Conservation (phyloP, 2,888 invertebrate species). For the Spodoptera picta region DNA sequence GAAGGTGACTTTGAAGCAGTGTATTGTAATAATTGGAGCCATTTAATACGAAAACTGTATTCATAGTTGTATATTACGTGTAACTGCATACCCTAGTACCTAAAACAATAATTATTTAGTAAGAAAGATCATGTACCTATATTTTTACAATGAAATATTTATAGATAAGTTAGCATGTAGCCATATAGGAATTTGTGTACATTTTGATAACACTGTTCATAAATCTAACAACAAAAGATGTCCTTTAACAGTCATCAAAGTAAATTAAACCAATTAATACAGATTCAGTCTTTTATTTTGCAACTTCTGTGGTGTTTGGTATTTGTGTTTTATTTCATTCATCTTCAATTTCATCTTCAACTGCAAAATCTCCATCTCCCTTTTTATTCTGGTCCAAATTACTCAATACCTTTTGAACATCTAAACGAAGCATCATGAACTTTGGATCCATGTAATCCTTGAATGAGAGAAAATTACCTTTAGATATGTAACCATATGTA, state of each 20-base stretch:
- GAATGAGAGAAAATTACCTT: slow-evolving; percentile 43
- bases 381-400: slow-evolving; percentile 75
- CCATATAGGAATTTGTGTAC: slow-evolving; percentile 81
- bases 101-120: slow-evolving; percentile 62
- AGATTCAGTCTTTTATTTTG: slow-evolving; percentile 81
- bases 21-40: slow-evolving; percentile 61
- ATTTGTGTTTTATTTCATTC: slow-evolving; percentile 35
- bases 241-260: slow-evolving; percentile 78
- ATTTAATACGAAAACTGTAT: slow-evolving; percentile 59
- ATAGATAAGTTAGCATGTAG: slow-evolving; percentile 74
- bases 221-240: slow-evolving; percentile 72
- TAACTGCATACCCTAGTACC: slow-evolving; percentile 68
- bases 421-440: slow-evolving; percentile 84
- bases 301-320: slow-evolving; percentile 21
- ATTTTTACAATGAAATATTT: slow-evolving; percentile 85
- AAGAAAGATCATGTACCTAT: slow-evolving; percentile 79
- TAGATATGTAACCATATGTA: not conserved
- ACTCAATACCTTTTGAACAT: slow-evolving; percentile 82
- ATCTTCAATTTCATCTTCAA: slow-evolving; percentile 54
- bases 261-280: slow-evolving; percentile 83
- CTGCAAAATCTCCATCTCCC: slow-evolving; percentile 55
- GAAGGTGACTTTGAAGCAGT: slow-evolving; percentile 38
- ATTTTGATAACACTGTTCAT: slow-evolving; percentile 80
- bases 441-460: slow-evolving; percentile 86
- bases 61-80: slow-evolving; percentile 61